Percentiles rank a stretch among this genome's conserved stretches.
Evolutionary conservation across 2,113 vertebrate species (phyloP).

Genomic region (Pitta sordida): DNA sequence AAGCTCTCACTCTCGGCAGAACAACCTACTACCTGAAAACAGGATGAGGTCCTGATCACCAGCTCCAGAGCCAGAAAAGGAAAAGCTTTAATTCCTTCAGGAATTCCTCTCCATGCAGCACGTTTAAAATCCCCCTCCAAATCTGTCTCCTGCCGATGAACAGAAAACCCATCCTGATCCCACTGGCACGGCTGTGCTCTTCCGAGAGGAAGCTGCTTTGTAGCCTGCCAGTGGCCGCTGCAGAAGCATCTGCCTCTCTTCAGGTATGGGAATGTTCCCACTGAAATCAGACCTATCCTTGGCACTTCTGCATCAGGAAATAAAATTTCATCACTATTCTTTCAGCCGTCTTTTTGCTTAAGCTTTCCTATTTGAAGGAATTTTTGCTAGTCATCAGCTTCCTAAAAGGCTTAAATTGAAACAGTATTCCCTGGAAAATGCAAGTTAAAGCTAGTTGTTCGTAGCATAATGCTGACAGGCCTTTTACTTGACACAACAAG

Average conservation of each 20-base stretch:
- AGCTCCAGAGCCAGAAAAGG: neutral
- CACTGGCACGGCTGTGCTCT: fast-evolving
- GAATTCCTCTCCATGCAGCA: neutral
- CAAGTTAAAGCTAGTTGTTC: neutral
- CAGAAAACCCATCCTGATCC: neutral
- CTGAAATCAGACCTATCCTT: neutral
- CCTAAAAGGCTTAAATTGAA: neutral
- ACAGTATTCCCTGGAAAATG: neutral
- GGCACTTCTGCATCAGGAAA: neutral
- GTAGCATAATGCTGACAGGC: neutral
- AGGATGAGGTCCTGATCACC: neutral
- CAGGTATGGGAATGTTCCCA: neutral
- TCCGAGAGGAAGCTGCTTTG: neutral
- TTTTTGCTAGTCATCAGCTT: neutral
- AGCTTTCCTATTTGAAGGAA: neutral
- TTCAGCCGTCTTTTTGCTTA: neutral
- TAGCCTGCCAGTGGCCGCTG: neutral
- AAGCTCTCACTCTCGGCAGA: neutral
- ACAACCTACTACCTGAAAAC: neutral
- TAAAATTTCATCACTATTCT: neutral
- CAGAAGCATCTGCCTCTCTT: neutral
- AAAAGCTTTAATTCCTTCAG: neutral
- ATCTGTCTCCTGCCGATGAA: neutral
- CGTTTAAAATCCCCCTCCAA: neutral
- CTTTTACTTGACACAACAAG: neutral